These are phyloP conservation scores for Acleris cristana DNA, from an alignment of 2,888 invertebrate species.

Conservation along the genomic window DNA sequence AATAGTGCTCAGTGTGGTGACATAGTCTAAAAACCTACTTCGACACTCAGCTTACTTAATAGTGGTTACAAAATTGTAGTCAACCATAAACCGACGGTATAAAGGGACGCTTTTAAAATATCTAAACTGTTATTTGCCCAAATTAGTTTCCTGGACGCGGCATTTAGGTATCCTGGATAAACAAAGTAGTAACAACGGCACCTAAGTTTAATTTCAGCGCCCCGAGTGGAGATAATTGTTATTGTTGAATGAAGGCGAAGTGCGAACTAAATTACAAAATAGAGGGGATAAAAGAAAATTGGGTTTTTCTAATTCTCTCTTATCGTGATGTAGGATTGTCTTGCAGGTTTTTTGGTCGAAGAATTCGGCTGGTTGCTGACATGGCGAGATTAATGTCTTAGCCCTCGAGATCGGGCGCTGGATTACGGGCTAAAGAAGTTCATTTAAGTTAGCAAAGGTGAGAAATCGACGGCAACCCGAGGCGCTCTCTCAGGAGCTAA, in stretches of 20 bases:
- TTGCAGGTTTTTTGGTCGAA: conserved; percentile 11
- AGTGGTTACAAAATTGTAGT: too few relatives aligned
- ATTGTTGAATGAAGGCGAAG: conserved; percentile 13
- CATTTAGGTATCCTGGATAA: conserved; percentile 16
- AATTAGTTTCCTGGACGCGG: neutral
- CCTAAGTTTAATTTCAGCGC: conserved; percentile 14
- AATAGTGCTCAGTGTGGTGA: too few relatives aligned
- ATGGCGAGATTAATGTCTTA: conserved; percentile 25
- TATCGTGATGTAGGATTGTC: conserved; percentile 17
- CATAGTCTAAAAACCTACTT: too few relatives aligned
- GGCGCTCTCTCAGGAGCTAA: conserved; percentile 4
- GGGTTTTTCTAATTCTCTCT: conserved; percentile 23
- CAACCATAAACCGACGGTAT: neutral
- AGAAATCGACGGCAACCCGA: conserved; percentile 15
- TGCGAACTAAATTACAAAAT: conserved; percentile 25
- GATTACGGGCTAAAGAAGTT: conserved; percentile 28
- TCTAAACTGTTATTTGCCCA: neutral
- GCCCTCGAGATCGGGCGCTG: conserved; percentile 24
- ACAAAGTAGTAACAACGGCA: conserved; percentile 14
- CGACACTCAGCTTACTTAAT: too few relatives aligned
- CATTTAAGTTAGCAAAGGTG: conserved; percentile 34
- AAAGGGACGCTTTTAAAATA: conserved; percentile 1
- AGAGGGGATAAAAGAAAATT: conserved; percentile 8
- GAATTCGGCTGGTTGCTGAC: conserved; percentile 29
- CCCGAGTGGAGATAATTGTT: conserved; percentile 18